phyloP scores from a whole-genome alignment of 2,113 vertebrate genomes.

The Notiomystis cincta region DNA sequence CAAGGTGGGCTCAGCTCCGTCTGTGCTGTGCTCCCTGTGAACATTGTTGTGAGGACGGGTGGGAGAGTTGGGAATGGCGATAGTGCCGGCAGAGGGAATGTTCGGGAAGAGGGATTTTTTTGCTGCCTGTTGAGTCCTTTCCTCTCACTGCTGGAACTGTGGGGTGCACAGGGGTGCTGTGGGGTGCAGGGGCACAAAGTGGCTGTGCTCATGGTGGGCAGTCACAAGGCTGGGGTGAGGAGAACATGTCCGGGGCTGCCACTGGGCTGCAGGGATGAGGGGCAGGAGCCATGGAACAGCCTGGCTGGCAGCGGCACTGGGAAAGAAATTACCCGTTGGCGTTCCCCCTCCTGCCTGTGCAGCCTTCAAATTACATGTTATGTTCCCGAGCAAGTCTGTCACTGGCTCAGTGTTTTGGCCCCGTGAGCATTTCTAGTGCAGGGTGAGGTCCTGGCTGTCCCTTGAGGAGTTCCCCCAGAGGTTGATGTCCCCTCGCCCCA shows the following conservation, averaged over 20 bases:
- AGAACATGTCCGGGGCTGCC: background rate
- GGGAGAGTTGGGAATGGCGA: background rate
- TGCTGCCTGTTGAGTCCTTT: background rate
- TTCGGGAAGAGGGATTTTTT: background rate
- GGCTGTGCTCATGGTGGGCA: background rate
- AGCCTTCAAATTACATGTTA: background rate
- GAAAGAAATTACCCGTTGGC: background rate
- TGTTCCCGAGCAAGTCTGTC: fast-evolving
- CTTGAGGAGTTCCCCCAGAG: background rate
- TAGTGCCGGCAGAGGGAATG: background rate
- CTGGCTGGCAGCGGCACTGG: fast-evolving
- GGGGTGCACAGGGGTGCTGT: background rate
- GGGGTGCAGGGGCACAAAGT: background rate
- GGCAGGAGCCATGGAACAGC: fast-evolving
- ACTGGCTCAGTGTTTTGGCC: background rate
- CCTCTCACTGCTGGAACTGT: background rate
- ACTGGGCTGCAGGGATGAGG: background rate
- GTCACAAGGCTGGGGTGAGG: background rate
- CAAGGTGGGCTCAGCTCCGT: fast-evolving
- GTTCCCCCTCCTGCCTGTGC: background rate
- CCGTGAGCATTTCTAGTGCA: fast-evolving
- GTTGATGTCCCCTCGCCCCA: slow-evolving; percentile 10
- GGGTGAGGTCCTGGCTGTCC: background rate
- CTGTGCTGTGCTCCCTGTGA: background rate
- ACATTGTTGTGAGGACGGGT: fast-evolving